These are phyloP conservation scores for Protophormia terraenovae DNA, from an alignment of 2,888 invertebrate genomes.

Conservation along the genomic window DNA sequence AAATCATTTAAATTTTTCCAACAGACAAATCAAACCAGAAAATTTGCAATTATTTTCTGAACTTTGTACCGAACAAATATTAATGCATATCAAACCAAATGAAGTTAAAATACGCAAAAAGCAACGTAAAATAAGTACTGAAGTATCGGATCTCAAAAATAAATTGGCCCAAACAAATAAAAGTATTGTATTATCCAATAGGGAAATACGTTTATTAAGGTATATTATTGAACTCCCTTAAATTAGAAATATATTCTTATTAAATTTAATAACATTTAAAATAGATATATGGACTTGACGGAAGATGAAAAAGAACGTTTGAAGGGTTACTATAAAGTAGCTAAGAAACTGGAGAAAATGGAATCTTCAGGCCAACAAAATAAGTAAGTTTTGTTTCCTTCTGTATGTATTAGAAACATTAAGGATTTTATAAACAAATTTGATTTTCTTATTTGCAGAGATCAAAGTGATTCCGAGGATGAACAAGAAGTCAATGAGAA, in stretches of 20 bases:
- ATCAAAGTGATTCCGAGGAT: conserved; percentile 88
- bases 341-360: conserved; percentile 94
- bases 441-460: too few species aligned
- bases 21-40: conserved; percentile 86
- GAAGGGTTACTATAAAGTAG: conserved; percentile 92
- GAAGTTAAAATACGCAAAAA: conserved; percentile 93
- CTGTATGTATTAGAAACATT: too few species aligned
- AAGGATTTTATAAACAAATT: background rate
- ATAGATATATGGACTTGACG: conserved; percentile 92
- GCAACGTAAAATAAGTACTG: conserved; percentile 94
- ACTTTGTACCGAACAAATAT: conserved; percentile 92
- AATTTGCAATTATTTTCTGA: conserved; percentile 89
- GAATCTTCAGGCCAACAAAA: conserved; percentile 89
- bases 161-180: conserved; percentile 91
- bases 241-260: background rate
- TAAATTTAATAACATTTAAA: background rate
- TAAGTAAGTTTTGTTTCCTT: conserved; percentile 77
- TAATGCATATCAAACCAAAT: conserved; percentile 91
- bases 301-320: conserved; percentile 96
- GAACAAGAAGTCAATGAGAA: conserved; percentile 88
- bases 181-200: conserved; percentile 94
- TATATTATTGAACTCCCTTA: conserved; percentile 73
- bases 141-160: conserved; percentile 91
- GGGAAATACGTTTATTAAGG: conserved; percentile 93
- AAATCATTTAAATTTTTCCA: background rate